Base-by-base conservation (phyloP, 2,113 vertebrate genomes). In the Chloroceryle aenea region DNA sequence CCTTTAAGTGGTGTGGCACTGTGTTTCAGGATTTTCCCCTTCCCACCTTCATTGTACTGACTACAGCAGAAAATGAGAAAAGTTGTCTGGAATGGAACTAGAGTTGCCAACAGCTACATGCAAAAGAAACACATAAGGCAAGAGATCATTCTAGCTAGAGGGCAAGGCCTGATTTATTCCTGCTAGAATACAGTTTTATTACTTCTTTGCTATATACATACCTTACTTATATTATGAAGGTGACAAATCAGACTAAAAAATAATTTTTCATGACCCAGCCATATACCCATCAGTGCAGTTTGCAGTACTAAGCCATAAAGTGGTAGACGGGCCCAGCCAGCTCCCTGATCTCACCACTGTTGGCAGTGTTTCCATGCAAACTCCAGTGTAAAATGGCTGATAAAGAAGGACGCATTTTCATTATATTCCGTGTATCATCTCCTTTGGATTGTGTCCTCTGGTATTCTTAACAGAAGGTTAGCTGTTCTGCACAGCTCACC, bases 51-150 rank as follows among this genome's bases (percentile, higher is more conserved):
- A 77, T 68, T 78, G 40, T 88, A 64, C 61, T 92, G 74, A 86
- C 82, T 91, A 26, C 50, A 94, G 67, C 88, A 93, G 42, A 90
- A 90, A 88, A 88, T 42, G 53, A 88, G 68, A 48, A 93, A 93
- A 90, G 12, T 59, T 90, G 79, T 14, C 38, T 86, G 58, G 21
- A 77, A 56, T 71, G 23, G 47, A 80, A 88, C 36, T 30, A 15
- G 19, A 61, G 19, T 66, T 94, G 50, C 90, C 73, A 94, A 36
- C 34, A 93, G 47, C 59, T 86, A 38, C 27, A 30, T 32, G 32
- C 26, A 67, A 71, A 82, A 87, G 29, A 87, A 87, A 73, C 63
- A 27, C 27, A 34, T 43, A 48, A 52, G 30, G 40, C 69, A 47
- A 85, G 83, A 94, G 34, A 63, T 74, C 0, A 2, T 61, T 87